These are phyloP conservation scores for Ormia ochracea DNA, from an alignment of 2,888 invertebrate genomes.

Conservation along the genomic window DNA sequence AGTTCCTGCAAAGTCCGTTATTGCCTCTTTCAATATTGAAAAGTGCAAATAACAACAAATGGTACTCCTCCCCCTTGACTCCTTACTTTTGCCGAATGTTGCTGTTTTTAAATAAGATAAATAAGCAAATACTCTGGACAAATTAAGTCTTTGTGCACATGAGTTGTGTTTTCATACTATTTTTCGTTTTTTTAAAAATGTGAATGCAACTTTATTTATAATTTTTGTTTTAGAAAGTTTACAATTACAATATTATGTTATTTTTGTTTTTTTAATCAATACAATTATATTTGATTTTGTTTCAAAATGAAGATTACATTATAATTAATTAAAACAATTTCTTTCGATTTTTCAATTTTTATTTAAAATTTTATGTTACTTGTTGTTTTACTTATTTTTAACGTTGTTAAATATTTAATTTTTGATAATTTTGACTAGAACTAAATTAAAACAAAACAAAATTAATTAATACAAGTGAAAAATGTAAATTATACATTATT, in stretches of 20 bases:
- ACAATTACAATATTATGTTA: constrained; percentile 68
- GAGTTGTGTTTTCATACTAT: no score
- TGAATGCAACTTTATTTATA: constrained; percentile 75
- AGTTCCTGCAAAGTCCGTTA: no score
- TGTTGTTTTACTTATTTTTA: constrained; percentile 42
- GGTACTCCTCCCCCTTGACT: no score
- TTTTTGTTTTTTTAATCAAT: constrained; percentile 49
- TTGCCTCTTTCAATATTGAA: no score
- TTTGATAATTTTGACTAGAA: constrained; percentile 73
- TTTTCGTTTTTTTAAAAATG: constrained; percentile 69
- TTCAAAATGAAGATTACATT: constrained; percentile 68
- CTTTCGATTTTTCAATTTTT: constrained; percentile 16
- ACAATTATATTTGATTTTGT: constrained; percentile 58
- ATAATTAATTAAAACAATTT: constrained; percentile 71
- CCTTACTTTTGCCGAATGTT: no score
- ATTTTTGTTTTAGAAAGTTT: constrained; percentile 66
- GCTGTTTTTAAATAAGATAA: no score
- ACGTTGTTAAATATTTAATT: constrained; percentile 50
- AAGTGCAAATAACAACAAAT: no score
- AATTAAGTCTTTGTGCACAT: no score
- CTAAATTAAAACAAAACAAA: constrained; percentile 67
- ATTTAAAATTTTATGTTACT: constrained; percentile 59
- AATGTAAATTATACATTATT: constrained; percentile 29
- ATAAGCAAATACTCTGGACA: no score
- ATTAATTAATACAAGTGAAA: constrained; percentile 31